Evolutionary conservation across 2,888 invertebrate genomes (phyloP), one percentile per base, ranked within the genome.

Genomic region (Tupiocoris notatus): DNA sequence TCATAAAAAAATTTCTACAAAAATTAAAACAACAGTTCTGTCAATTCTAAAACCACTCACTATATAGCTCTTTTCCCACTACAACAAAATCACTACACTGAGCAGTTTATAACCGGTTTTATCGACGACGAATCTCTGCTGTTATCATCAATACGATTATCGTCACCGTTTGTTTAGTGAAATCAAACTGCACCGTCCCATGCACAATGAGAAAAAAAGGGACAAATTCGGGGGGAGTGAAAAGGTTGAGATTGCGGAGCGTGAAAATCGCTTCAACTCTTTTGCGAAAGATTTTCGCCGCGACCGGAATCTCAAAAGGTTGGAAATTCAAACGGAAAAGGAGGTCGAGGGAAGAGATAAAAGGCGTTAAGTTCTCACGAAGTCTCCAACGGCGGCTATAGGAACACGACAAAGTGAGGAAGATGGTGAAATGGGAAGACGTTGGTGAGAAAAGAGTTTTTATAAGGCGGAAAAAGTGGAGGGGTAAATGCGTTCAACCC

Each of bases 401-500:
- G n/a, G n/a, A n/a, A n/a, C n/a, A n/a, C n/a, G n/a, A 39, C 39
- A 3, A 39, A 39, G 39, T 39, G 39, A n/a, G n/a, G 39, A 12
- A 39, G 39, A 39, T 7, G 39, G 12, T 39, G 39, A 7, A 12
- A 39, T 3, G 39, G 39, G 39, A 39, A 12, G n/a, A n/a, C n/a
- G n/a, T n/a, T n/a, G n/a, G n/a, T n/a, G n/a, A n/a, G 39, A 12
- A 39, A 39, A 39, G 39, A 39, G 39, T 39, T 39, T 39, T 39
- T 7, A 23, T 22, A 16, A 23, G 54, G 67, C 21, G 54, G 66
- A 66, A 67, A 67, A 56, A 56, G 18, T 18, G 57, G 3, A 39
- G 39, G 67, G 57, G 56, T 67, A 67, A 67, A 54, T 56, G 56
- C 57, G 67, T 67, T 67, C 57, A 67, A 67, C 67, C 67, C 67